Conservation (phyloP, 1,140 invertebrate species). For the Alviniconcha marisindica region DNA sequence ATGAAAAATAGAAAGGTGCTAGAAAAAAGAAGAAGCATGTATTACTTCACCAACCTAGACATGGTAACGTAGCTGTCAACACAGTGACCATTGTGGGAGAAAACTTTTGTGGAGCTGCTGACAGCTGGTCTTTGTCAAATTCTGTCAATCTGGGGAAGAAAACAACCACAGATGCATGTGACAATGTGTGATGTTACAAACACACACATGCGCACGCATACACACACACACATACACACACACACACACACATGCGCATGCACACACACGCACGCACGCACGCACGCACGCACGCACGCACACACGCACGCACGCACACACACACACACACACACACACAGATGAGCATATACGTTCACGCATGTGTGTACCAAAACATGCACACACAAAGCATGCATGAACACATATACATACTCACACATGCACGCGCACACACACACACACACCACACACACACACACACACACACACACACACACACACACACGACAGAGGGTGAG, state of each 20-base stretch:
- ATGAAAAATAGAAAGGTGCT: neutral
- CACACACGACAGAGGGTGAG: too few relatives aligned
- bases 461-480: too few relatives aligned
- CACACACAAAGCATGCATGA: too few relatives aligned
- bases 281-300: neutral
- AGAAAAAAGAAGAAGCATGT: neutral
- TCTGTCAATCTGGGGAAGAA: slow-evolving; percentile 8
- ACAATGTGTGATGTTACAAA: neutral
- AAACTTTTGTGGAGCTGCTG: neutral
- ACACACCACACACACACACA: too few relatives aligned
- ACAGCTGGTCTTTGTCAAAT: slow-evolving; percentile 9
- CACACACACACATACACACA: neutral
- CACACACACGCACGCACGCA: neutral
- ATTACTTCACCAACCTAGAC: slow-evolving; percentile 30
- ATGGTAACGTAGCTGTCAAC: slow-evolving; percentile 25
- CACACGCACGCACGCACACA: neutral
- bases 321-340: neutral
- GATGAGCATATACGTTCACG: too few relatives aligned
- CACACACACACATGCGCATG: neutral
- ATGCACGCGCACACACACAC: too few relatives aligned
- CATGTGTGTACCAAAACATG: too few relatives aligned
- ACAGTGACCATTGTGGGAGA: slow-evolving; percentile 18
- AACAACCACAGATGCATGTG: neutral
- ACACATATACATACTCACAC: too few relatives aligned
- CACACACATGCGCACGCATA: neutral